Evolutionary conservation across 2,888 invertebrate species (phyloP).

Genomic region (Lycophotia porphyrea): DNA sequence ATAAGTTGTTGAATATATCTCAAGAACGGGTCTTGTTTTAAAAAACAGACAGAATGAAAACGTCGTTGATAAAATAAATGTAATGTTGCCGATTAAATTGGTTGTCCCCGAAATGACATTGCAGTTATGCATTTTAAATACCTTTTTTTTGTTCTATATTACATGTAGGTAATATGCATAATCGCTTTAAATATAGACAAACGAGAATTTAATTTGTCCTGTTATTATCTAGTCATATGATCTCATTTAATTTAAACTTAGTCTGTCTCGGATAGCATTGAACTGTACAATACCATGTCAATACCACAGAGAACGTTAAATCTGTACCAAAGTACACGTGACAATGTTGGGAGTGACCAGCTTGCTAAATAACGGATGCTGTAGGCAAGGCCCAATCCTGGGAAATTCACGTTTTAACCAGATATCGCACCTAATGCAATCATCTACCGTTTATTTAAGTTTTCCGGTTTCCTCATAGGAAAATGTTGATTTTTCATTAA

Average conservation of each 20-base stretch:
- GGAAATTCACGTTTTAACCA: constrained; percentile 41
- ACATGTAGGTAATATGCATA: not conserved
- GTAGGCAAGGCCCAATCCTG: constrained; percentile 38
- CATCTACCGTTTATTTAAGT: not conserved
- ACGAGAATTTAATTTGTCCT: constrained; percentile 29
- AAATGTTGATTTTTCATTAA: constrained; percentile 17
- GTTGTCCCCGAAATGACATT: not conserved
- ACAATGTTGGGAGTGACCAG: constrained; percentile 73
- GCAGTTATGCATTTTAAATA: not conserved
- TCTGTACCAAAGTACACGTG: constrained; percentile 32
- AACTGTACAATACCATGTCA: constrained; percentile 62
- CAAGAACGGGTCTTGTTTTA: constrained; percentile 25
- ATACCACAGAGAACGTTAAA: constrained; percentile 60
- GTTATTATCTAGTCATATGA: constrained; percentile 43
- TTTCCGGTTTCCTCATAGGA: constrained; percentile 13
- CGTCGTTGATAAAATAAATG: constrained; percentile 3
- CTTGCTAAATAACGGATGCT: constrained; percentile 65
- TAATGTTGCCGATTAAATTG: constrained; percentile 7
- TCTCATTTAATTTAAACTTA: constrained; percentile 57
- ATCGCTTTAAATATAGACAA: not conserved
- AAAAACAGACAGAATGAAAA: constrained; percentile 8
- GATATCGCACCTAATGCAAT: constrained; percentile 14
- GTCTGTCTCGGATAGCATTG: constrained; percentile 62
- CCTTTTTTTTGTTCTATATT: not conserved
- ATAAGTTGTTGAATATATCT: constrained; percentile 28